These are phyloP conservation scores for Panopea generosa DNA, from an alignment of 2,888 invertebrate species.

Conservation along the genomic window DNA sequence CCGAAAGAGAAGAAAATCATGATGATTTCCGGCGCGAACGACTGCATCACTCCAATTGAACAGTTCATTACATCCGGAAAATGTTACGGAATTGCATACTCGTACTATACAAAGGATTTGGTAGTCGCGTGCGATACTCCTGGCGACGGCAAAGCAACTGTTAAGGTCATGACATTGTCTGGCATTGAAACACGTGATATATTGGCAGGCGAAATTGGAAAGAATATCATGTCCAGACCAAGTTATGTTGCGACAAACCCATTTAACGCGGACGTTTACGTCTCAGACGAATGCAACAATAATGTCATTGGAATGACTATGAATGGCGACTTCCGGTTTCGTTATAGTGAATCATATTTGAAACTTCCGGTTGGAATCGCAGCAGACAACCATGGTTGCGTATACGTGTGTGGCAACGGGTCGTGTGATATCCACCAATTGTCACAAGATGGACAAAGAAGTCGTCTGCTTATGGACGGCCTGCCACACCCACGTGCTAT, in stretches of 20 bases:
- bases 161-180: constrained; percentile 50
- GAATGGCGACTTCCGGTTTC: constrained; percentile 52
- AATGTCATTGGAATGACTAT: constrained; percentile 58
- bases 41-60: constrained; percentile 61
- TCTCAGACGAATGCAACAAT: constrained; percentile 61
- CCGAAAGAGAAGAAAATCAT: constrained; percentile 61
- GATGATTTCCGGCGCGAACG: constrained; percentile 47
- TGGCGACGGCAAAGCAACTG: constrained; percentile 42
- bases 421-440: constrained; percentile 62
- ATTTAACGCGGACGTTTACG: constrained; percentile 60
- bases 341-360: constrained; percentile 43
- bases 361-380: constrained; percentile 59
- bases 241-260: constrained; percentile 60
- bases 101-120: constrained; percentile 51
- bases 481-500: constrained; percentile 60
- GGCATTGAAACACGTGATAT: constrained; percentile 57
- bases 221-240: constrained; percentile 44
- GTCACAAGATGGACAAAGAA: constrained; percentile 57
- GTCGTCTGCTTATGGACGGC: constrained; percentile 54
- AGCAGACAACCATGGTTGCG: constrained; percentile 62
- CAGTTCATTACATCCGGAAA: constrained; percentile 58
- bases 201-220: constrained; percentile 42
- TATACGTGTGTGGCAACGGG: constrained; percentile 63
- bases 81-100: constrained; percentile 62
- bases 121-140: constrained; percentile 59